A percentile compares a stretch with the other conserved stretches of the same genome.
Conservation (phyloP, 2,888 invertebrate genomes). For the Caenorhabditis macrosperma region DNA sequence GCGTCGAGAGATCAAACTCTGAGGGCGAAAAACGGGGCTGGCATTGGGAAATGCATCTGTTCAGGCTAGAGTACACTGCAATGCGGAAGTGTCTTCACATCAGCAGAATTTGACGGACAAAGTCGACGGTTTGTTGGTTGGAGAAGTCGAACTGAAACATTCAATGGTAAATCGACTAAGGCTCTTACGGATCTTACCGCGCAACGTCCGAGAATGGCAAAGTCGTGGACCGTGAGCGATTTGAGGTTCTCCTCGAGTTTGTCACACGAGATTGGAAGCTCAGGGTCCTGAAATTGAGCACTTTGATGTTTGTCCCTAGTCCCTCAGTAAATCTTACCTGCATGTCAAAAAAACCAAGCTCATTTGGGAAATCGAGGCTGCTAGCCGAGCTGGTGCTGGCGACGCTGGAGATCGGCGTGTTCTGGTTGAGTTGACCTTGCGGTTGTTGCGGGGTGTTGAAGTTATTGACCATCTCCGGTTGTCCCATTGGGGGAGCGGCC, state of each 20-base stretch:
- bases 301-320: background rate
- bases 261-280: conserved; percentile 46
- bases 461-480: conserved; percentile 12
- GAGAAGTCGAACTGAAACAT: conserved; percentile 40
- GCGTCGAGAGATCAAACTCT: conserved; percentile 20
- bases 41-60: too few relatives aligned
- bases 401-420: conserved; percentile 55
- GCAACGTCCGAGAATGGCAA: conserved; percentile 49
- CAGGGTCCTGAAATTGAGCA: conserved; percentile 43
- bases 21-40: background rate
- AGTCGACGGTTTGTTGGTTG: conserved; percentile 46
- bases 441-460: conserved; percentile 47
- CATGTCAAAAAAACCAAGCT: conserved; percentile 40
- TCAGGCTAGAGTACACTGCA: background rate
- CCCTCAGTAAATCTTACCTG: conserved; percentile 31
- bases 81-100: background rate
- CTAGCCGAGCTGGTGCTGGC: conserved; percentile 52
- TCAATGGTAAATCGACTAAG: background rate
- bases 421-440: conserved; percentile 20
- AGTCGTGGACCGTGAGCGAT: conserved; percentile 52
- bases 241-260: conserved; percentile 53
- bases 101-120: conserved; percentile 47
- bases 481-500: conserved; percentile 36
- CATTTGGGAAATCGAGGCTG: conserved; percentile 52
- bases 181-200: conserved; percentile 3